phyloP scores from a whole-genome alignment of 2,888 invertebrate species.

The Drosophila percnosoma region DNA sequence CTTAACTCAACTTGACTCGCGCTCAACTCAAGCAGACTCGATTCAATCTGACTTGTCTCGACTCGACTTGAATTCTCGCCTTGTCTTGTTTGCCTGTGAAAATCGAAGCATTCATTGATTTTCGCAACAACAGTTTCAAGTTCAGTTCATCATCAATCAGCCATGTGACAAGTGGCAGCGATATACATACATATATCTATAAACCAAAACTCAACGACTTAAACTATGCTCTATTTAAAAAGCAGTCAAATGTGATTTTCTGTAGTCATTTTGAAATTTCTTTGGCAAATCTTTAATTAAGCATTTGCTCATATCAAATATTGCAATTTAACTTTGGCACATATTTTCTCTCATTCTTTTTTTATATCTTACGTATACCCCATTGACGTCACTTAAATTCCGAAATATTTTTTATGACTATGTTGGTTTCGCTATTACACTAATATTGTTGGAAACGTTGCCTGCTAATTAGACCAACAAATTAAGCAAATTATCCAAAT shows the following conservation, averaged over 20 bases:
- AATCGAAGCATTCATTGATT: constrained; percentile 55
- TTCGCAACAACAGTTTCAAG: constrained; percentile 60
- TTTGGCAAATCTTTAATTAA: neutral
- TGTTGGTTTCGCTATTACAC: constrained; percentile 9
- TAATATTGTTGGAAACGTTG: constrained; percentile 7
- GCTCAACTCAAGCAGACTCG: neutral
- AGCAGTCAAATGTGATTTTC: no score
- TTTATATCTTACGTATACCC: neutral
- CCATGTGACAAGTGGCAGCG: constrained; percentile 54
- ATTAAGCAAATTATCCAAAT: constrained; percentile 1
- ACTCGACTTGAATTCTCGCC: constrained; percentile 26
- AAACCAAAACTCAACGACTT: constrained; percentile 9
- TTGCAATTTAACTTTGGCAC: neutral
- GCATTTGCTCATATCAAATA: neutral
- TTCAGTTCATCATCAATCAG: constrained; percentile 76
- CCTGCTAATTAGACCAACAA: constrained; percentile 14
- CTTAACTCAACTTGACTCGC: neutral
- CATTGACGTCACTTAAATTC: neutral
- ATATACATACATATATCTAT: constrained; percentile 5
- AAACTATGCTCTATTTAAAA: constrained; percentile 20
- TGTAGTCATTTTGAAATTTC: neutral
- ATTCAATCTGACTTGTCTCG: constrained; percentile 3
- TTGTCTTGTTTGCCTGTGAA: constrained; percentile 37
- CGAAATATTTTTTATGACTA: neutral
- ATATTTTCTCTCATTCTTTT: neutral